Evolutionary conservation across 2,113 vertebrate genomes (phyloP).

Genomic region (Holacanthus passer): DNA sequence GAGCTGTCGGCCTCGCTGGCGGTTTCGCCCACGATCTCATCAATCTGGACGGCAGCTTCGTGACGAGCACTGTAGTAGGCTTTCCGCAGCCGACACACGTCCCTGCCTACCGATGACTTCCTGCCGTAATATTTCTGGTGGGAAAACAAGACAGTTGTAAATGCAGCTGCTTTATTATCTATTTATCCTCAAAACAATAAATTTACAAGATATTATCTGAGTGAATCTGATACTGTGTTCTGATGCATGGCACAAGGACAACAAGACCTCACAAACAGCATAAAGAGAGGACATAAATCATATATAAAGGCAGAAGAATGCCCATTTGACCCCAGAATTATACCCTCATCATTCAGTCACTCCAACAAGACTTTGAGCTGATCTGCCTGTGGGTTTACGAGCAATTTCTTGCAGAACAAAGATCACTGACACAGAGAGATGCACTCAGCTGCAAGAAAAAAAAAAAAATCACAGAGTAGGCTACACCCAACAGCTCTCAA

Average conservation of each 20-base stretch:
- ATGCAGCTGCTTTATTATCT: not conserved
- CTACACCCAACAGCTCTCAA: constrained; percentile 12
- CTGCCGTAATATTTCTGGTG: constrained; percentile 96
- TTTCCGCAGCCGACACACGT: constrained; percentile 94
- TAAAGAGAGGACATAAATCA: not conserved
- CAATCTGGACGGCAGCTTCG: constrained; percentile 94
- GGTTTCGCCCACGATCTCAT: constrained; percentile 97
- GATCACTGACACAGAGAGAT: constrained; percentile 18
- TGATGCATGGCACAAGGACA: not conserved
- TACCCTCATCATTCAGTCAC: constrained; percentile 11
- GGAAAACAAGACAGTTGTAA: not conserved
- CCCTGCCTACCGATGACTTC: constrained; percentile 92
- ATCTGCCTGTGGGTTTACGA: not conserved
- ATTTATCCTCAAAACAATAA: not conserved
- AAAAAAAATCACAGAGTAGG: not conserved
- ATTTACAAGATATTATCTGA: constrained; percentile 10
- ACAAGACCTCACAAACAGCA: constrained; percentile 7
- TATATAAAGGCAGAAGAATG: constrained; percentile 3
- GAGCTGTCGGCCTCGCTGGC: constrained; percentile 98
- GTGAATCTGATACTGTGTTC: not conserved
- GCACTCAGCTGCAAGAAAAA: constrained; percentile 6
- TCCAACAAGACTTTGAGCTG: constrained; percentile 1
- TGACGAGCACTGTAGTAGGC: constrained; percentile 95
- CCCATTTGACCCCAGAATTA: constrained; percentile 36
- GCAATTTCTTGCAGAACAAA: constrained; percentile 26